Conservation (phyloP, 2,888 invertebrate genomes). For the Lepetodrilus schrolli region DNA sequence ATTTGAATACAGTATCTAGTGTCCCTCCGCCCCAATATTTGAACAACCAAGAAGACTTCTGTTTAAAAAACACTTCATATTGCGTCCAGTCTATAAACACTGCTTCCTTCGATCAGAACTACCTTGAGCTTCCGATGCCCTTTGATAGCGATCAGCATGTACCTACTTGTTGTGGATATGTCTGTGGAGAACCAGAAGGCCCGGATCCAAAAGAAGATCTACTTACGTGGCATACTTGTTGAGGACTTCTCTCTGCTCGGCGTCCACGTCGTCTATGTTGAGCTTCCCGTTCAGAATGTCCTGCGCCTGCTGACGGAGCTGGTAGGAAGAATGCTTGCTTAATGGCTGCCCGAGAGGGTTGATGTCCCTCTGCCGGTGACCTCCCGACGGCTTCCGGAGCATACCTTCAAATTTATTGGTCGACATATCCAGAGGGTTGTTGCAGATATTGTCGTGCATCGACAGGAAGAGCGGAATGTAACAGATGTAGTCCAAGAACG, state of each 20-base stretch:
- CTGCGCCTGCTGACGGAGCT: slow-evolving; percentile 58
- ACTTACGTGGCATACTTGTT: slow-evolving; percentile 61
- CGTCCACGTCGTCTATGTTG: slow-evolving; percentile 46
- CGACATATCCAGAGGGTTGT: slow-evolving; percentile 74
- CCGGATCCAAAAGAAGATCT: too few relatives aligned
- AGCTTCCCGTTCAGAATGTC: slow-evolving; percentile 65
- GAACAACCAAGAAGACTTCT: too few relatives aligned
- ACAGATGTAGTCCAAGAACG: slow-evolving; percentile 73
- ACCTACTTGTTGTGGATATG: too few relatives aligned
- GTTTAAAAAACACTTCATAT: too few relatives aligned
- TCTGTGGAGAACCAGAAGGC: too few relatives aligned
- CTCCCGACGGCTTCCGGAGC: slow-evolving; percentile 57
- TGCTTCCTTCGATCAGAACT: too few relatives aligned
- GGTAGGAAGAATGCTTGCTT: slow-evolving; percentile 59
- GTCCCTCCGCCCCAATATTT: too few relatives aligned
- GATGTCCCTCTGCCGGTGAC: slow-evolving; percentile 69
- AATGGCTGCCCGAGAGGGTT: slow-evolving; percentile 72
- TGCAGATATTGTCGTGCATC: slow-evolving; percentile 74
- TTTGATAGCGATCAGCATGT: too few relatives aligned
- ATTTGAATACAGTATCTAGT: too few relatives aligned
- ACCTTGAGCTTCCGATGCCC: too few relatives aligned
- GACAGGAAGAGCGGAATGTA: slow-evolving; percentile 75
- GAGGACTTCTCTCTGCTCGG: slow-evolving; percentile 58
- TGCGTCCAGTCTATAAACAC: too few relatives aligned
- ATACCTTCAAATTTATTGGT: slow-evolving; percentile 65